A percentile compares a stretch with the other conserved stretches of the same genome.
These are phyloP conservation scores for Latrodectus hesperus DNA, from an alignment of 2,888 invertebrate species.

Conservation along the genomic window DNA sequence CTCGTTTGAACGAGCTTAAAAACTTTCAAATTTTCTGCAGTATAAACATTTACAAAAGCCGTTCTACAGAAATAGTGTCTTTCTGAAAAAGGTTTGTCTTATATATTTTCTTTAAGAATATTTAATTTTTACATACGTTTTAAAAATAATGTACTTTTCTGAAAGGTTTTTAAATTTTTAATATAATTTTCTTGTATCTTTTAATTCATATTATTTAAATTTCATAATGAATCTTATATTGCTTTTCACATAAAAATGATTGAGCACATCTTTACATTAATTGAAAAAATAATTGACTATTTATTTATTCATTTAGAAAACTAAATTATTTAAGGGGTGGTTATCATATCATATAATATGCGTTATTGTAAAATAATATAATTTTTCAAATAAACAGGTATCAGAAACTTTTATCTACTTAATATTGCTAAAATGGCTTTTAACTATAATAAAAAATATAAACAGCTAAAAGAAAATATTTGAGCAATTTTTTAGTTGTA, in stretches of 20 bases:
- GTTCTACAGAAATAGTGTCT: background rate
- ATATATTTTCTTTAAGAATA: background rate
- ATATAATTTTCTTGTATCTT: background rate
- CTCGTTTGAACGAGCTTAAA: background rate
- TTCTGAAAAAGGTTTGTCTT: background rate
- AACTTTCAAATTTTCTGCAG: background rate
- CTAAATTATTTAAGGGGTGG: too few relatives aligned
- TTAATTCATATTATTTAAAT: too few relatives aligned
- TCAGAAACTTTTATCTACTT: background rate
- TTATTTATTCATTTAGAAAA: too few relatives aligned
- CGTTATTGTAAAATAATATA: background rate
- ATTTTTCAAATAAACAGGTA: background rate
- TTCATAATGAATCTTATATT: too few relatives aligned
- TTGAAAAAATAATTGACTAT: too few relatives aligned
- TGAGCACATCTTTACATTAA: too few relatives aligned
- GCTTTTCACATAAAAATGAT: too few relatives aligned
- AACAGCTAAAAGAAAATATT: background rate
- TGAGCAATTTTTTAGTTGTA: background rate
- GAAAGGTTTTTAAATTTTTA: background rate
- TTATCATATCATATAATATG: background rate
- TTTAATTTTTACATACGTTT: background rate
- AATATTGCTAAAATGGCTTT: background rate
- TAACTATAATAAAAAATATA: too few relatives aligned
- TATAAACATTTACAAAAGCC: background rate
- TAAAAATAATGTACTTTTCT: too few relatives aligned